Conservation (phyloP, 2,113 vertebrate genomes). For the Oenanthe oenanthe region DNA sequence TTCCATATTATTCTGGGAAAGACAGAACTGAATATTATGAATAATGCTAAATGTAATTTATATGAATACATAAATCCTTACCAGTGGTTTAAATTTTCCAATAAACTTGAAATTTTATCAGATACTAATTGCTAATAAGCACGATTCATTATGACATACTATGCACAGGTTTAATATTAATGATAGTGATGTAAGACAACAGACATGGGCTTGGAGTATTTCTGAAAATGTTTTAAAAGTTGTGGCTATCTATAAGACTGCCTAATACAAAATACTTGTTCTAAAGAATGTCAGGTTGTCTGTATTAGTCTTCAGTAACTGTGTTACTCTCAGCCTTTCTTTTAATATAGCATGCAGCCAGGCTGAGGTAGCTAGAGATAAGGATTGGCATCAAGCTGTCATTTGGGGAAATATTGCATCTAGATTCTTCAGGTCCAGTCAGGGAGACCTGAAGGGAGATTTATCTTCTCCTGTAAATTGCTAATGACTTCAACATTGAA, state of each 20-base stretch:
- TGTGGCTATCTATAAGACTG: not conserved
- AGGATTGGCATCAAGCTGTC: not conserved
- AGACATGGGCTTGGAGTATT: not conserved
- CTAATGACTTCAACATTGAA: constrained; percentile 7
- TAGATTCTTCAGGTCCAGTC: not conserved
- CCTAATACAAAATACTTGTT: not conserved
- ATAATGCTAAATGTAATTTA: not conserved
- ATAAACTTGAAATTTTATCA: not conserved
- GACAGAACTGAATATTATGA: not conserved
- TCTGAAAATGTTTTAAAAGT: not conserved
- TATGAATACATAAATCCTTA: not conserved
- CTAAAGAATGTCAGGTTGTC: not conserved
- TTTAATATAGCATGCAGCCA: not conserved
- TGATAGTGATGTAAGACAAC: not conserved
- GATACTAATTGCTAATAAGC: not conserved
- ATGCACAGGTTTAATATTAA: not conserved
- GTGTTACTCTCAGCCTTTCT: not conserved
- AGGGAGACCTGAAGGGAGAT: not conserved
- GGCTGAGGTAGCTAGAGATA: not conserved
- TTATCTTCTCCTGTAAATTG: not conserved
- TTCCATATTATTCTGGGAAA: not conserved
- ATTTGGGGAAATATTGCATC: not conserved
- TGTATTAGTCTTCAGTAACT: not conserved
- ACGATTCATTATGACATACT: not conserved
- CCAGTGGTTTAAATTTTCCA: not conserved